Conservation (phyloP, 2,888 invertebrate species). For the Lasioglossum marginatum region DNA sequence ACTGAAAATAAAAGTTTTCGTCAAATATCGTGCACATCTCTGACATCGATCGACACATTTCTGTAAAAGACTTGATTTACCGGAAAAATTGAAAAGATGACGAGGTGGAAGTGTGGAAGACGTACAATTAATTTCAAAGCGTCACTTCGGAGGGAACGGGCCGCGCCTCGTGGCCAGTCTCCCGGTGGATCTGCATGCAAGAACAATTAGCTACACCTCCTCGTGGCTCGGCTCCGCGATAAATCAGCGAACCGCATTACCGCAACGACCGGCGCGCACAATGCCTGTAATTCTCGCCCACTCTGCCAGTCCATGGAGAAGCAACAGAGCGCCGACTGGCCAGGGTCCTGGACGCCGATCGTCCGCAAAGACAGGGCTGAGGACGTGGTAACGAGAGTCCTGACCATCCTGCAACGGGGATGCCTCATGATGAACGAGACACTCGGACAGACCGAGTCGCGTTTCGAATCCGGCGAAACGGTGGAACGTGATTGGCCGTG, state of each 20-base stretch:
- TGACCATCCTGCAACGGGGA: neutral
- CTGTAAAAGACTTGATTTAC: neutral
- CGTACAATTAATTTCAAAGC: conserved; percentile 78
- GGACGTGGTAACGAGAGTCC: conserved; percentile 65
- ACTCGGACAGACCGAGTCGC: neutral
- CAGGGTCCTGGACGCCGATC: conserved; percentile 46
- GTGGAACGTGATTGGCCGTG: neutral
- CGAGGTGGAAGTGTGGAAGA: conserved; percentile 48
- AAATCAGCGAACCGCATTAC: conserved; percentile 82
- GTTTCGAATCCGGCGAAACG: neutral
- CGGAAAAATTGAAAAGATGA: conserved; percentile 24
- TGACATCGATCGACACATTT: neutral
- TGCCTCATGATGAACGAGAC: conserved; percentile 14
- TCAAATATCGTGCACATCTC: neutral
- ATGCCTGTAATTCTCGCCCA: conserved; percentile 83
- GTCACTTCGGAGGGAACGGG: conserved; percentile 60
- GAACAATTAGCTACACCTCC: conserved; percentile 83
- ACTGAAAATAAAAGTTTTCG: neutral
- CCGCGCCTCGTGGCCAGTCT: conserved; percentile 63
- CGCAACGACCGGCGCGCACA: conserved; percentile 79
- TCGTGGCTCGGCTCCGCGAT: conserved; percentile 80
- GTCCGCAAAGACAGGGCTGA: conserved; percentile 57
- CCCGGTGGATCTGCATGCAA: conserved; percentile 78
- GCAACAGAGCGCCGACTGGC: conserved; percentile 35
- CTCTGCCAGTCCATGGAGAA: conserved; percentile 63